Percentiles rank a stretch among this genome's conserved stretches.
These are phyloP conservation scores for Leptodirus hochenwartii DNA, from an alignment of 2,888 invertebrate genomes.

Conservation along the genomic window DNA sequence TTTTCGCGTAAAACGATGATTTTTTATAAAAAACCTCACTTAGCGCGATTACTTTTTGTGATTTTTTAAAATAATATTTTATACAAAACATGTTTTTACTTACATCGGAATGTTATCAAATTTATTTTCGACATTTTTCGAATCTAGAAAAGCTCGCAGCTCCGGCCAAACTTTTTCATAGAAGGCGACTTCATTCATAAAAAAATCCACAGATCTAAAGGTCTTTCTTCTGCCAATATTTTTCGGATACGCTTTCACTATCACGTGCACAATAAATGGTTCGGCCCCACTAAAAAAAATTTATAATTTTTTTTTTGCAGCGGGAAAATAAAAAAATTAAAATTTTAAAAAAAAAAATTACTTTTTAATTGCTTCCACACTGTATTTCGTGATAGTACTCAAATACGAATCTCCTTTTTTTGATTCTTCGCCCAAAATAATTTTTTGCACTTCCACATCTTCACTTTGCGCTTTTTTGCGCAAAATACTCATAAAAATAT, in stretches of 20 bases:
- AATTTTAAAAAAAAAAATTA: no score
- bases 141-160: conserved; percentile 23
- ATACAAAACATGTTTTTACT: no score
- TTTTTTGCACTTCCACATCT: conserved; percentile 21
- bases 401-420: conserved; percentile 49
- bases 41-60: no score
- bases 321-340: no score
- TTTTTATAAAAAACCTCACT: no score
- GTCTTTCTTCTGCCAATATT: conserved; percentile 41
- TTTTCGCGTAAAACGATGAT: no score
- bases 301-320: conserved; percentile 12
- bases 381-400: conserved; percentile 40
- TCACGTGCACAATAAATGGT: conserved; percentile 18
- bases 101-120: no score
- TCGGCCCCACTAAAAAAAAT: conserved; percentile 8
- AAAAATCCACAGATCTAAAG: conserved; percentile 42
- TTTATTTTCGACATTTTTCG: no score
- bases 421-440: conserved; percentile 25
- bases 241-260: conserved; percentile 44
- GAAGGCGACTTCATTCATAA: conserved; percentile 46
- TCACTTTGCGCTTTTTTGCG: conserved; percentile 8
- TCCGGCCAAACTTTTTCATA: conserved; percentile 31
- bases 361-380: conserved; percentile 27
- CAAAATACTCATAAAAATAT: conserved; percentile 10
- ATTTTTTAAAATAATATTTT: no score